Percentiles rank a stretch among this genome's conserved stretches.
Conservation (phyloP, 1,140 invertebrate species). For the Apis dorsata region DNA sequence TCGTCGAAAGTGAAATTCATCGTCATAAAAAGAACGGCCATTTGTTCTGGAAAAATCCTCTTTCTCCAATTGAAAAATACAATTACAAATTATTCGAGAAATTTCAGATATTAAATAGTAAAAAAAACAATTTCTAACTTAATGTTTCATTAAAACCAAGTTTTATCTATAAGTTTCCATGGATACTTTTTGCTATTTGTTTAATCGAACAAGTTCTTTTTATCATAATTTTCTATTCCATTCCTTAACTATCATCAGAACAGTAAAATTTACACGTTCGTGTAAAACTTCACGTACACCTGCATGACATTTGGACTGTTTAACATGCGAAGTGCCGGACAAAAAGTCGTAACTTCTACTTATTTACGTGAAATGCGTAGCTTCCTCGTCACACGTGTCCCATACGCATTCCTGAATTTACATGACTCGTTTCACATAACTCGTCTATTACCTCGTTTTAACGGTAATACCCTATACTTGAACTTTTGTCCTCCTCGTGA, state of each 20-base stretch:
- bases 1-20: constrained; percentile 11
- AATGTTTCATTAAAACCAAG: no score
- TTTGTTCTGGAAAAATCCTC: background rate
- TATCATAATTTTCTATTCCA: background rate
- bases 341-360: background rate
- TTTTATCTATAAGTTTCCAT: background rate
- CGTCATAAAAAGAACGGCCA: background rate
- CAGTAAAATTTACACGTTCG: no score
- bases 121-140: no score
- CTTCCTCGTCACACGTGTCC: background rate
- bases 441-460: background rate
- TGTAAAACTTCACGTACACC: background rate
- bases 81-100: no score
- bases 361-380: constrained; percentile 11
- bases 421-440: constrained; percentile 5
- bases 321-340: background rate
- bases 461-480: background rate
- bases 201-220: background rate
- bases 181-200: no score
- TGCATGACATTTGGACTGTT: background rate
- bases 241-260: no score
- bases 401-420: background rate
- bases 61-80: background rate
- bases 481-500: background rate
- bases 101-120: no score